Evolutionary conservation across 2,797 vertebrate genomes (phyloP).

Genomic region (Gephyroberyx darwinii): DNA sequence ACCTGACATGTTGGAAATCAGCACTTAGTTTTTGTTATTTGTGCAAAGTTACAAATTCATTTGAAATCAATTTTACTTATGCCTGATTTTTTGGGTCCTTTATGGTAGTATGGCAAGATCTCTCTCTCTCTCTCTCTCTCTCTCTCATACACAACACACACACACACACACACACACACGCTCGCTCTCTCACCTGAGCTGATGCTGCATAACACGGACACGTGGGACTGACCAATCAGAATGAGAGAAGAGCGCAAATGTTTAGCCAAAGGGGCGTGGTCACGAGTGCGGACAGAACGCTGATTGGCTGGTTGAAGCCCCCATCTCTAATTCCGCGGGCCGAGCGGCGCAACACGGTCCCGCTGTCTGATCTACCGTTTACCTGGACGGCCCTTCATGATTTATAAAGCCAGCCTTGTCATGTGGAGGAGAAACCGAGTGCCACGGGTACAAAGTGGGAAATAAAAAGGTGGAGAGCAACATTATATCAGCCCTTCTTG

Average conservation of each 20-base stretch:
- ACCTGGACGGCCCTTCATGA: conserved; percentile 10
- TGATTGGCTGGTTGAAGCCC: conserved; percentile 70
- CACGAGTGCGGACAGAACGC: conserved; percentile 58
- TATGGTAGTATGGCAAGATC: neutral
- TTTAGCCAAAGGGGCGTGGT: conserved; percentile 49
- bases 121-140: conserved; percentile 4
- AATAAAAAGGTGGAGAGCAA: conserved; percentile 11
- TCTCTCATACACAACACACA: neutral
- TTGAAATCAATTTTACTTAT: too few species aligned
- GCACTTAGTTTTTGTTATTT: too few species aligned
- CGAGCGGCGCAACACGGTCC: conserved; percentile 27
- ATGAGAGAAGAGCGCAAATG: neutral
- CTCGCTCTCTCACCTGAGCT: conserved; percentile 29
- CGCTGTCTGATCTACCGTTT: conserved; percentile 9
- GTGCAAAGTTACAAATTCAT: too few species aligned
- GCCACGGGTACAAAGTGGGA: conserved; percentile 8
- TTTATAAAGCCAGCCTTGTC: conserved; percentile 18
- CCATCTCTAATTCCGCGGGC: conserved; percentile 29
- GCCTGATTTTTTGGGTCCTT: too few species aligned
- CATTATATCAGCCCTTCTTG: neutral
- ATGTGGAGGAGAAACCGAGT: conserved; percentile 2
- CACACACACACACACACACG: neutral
- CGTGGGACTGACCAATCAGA: conserved; percentile 69
- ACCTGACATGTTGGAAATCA: too few species aligned
- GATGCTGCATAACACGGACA: conserved; percentile 50